Percentiles rank a stretch among this genome's conserved stretches.
phyloP scores from a whole-genome alignment of 2,888 invertebrate species.

The Drosophila peninsularis region DNA sequence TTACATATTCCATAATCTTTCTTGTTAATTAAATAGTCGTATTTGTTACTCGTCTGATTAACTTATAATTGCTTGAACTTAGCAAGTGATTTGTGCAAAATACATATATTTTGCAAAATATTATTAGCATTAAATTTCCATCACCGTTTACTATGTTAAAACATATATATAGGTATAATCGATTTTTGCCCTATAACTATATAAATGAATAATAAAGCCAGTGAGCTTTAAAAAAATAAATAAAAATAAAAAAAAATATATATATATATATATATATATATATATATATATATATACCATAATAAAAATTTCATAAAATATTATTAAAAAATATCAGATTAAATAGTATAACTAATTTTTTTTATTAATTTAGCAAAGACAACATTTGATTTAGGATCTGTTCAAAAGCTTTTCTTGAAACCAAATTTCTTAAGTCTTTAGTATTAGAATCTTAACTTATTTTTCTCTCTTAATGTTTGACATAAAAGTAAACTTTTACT shows the following conservation, averaged over 20 bases:
- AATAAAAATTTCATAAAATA: too few relatives aligned
- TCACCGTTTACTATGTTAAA: background rate
- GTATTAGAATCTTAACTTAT: background rate
- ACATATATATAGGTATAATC: background rate
- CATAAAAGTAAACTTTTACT: background rate
- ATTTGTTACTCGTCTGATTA: slow-evolving; percentile 20
- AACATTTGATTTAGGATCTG: background rate
- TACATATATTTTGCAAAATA: background rate
- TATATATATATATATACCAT: too few relatives aligned
- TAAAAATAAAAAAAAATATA: too few relatives aligned
- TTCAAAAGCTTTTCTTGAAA: background rate
- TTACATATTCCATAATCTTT: slow-evolving; percentile 1
- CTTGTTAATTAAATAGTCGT: slow-evolving; percentile 22
- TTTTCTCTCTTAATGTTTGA: background rate
- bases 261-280: too few relatives aligned
- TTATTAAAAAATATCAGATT: too few relatives aligned
- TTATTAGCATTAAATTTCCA: slow-evolving; percentile 4
- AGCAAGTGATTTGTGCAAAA: slow-evolving; percentile 14
- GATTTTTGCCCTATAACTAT: background rate
- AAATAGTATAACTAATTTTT: background rate
- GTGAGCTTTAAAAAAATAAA: background rate
- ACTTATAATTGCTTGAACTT: slow-evolving; percentile 20
- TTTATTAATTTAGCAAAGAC: too few relatives aligned
- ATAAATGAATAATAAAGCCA: background rate
- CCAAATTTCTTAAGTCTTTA: background rate